Conservation (phyloP, 2,797 vertebrate genomes). For the Xiphophorus birchmanni region DNA sequence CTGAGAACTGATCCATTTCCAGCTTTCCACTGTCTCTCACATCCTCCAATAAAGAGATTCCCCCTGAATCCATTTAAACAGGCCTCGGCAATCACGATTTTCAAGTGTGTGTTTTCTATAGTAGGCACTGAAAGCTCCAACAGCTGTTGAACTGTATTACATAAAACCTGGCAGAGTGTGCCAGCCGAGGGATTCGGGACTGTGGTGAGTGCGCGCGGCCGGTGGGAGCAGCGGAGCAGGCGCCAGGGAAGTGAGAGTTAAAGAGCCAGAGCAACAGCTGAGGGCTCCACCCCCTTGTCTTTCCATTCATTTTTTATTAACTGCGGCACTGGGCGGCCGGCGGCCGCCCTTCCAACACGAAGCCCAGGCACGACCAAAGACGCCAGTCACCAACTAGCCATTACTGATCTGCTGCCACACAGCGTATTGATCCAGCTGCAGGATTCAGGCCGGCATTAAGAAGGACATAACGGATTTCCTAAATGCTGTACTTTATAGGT, state of each 20-base stretch:
- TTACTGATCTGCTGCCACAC: conserved; percentile 13
- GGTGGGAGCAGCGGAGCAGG: conserved; percentile 47
- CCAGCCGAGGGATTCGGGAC: conserved; percentile 62
- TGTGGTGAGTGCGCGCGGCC: conserved; percentile 38
- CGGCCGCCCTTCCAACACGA: conserved; percentile 51
- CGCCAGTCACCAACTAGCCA: conserved; percentile 14
- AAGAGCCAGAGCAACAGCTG: conserved; percentile 68
- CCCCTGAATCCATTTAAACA: conserved; percentile 12
- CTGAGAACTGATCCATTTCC: not conserved
- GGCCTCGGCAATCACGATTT: conserved; percentile 37
- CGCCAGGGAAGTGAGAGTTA: conserved; percentile 70
- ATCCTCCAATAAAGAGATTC: conserved; percentile 3
- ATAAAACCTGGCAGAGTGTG: conserved; percentile 63
- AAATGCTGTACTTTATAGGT: conserved; percentile 20
- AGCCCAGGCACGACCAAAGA: conserved; percentile 44
- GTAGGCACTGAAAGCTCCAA: conserved; percentile 47
- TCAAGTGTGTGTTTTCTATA: conserved; percentile 35
- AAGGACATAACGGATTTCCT: conserved; percentile 7
- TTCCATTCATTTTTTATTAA: conserved; percentile 85
- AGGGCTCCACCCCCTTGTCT: conserved; percentile 63
- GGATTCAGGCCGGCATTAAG: conserved; percentile 5
- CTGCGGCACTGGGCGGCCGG: conserved; percentile 73
- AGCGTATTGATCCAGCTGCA: conserved; percentile 25
- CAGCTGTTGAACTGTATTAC: conserved; percentile 64
- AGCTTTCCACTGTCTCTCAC: not conserved